These are phyloP conservation scores for Pachypanchax playfairii DNA, from an alignment of 2,113 vertebrate species.

Conservation along the genomic window DNA sequence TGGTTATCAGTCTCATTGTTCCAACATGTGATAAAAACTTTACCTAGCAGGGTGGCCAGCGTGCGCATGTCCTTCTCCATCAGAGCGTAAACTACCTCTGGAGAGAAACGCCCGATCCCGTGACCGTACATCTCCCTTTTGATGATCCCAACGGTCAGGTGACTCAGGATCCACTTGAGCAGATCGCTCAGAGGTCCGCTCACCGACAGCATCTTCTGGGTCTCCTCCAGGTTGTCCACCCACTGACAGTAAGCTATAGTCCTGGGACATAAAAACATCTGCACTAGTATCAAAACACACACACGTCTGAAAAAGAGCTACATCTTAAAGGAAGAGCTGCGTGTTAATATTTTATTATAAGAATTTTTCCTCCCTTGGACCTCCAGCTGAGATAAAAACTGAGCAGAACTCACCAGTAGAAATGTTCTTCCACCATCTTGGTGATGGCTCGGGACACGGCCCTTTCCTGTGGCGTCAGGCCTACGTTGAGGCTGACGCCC, in stretches of 20 bases:
- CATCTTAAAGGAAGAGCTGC: neutral
- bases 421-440: conserved; percentile 98
- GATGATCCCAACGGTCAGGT: conserved; percentile 92
- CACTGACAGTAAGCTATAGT: conserved; percentile 97
- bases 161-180: conserved; percentile 95
- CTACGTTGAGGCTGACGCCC: conserved; percentile 91
- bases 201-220: conserved; percentile 93
- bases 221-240: conserved; percentile 97
- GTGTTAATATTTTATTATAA: too few species aligned
- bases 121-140: conserved; percentile 98
- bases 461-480: conserved; percentile 88
- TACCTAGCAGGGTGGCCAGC: conserved; percentile 91
- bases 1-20: too few species aligned
- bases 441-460: conserved; percentile 91
- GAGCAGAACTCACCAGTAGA: conserved; percentile 90
- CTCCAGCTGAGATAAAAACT: neutral
- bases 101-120: conserved; percentile 95
- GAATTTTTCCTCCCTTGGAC: neutral
- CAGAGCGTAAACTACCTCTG: conserved; percentile 91
- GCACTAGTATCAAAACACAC: too few species aligned
- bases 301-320: neutral
- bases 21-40: neutral
- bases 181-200: conserved; percentile 92
- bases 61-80: conserved; percentile 99
- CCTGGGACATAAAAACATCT: too few species aligned